Percentiles rank a stretch among this genome's conserved stretches.
Conservation (phyloP, 92 coral and sea anemone species). For the Siderastrea radians region DNA sequence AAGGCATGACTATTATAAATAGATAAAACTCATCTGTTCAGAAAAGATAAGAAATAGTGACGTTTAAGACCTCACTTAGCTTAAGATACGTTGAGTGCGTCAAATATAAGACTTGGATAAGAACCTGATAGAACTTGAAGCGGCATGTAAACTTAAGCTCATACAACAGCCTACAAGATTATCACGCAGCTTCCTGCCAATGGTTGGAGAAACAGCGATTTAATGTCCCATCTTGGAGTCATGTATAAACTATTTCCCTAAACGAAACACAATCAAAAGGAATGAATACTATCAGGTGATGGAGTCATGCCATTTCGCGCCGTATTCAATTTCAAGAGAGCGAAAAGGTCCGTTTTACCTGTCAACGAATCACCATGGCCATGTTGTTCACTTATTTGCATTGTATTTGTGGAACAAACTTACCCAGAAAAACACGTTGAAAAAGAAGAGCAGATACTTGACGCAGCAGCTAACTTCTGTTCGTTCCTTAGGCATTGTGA, state of each 20-base stretch:
- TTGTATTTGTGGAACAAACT: constrained; percentile 50
- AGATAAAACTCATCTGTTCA: background rate
- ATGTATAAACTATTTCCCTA: background rate
- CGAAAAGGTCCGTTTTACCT: constrained; percentile 4
- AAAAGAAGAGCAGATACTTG: constrained; percentile 95
- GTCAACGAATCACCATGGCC: constrained; percentile 11
- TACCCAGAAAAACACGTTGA: constrained; percentile 99
- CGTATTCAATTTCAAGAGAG: background rate
- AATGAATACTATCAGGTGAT: background rate
- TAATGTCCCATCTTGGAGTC: background rate
- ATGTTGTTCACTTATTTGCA: background rate
- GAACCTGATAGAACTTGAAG: background rate
- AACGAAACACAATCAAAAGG: background rate
- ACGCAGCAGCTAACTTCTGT: constrained; percentile 98
- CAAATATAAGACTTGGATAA: background rate
- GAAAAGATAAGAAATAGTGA: background rate
- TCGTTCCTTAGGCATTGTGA: constrained; percentile 80
- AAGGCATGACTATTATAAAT: background rate
- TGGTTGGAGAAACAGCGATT: background rate
- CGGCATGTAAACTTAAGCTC: background rate
- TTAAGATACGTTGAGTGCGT: background rate
- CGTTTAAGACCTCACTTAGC: background rate
- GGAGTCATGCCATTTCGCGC: background rate
- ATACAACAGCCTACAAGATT: background rate
- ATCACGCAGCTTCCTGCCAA: background rate